These are phyloP conservation scores for Thyatira batis DNA, from an alignment of 2,888 invertebrate genomes.

Conservation along the genomic window DNA sequence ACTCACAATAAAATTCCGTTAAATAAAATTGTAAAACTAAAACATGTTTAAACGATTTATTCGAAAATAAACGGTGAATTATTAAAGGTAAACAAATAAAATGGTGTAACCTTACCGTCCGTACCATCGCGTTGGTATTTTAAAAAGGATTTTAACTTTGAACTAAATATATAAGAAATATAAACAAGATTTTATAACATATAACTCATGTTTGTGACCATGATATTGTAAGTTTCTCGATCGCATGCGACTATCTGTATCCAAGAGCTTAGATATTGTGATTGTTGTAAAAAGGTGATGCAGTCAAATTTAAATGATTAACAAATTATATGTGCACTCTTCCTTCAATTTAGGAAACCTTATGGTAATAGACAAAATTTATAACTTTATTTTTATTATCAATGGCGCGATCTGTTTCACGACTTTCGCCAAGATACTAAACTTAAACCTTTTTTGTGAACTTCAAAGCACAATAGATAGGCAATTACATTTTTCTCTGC, in stretches of 20 bases:
- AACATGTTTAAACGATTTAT: conserved; percentile 16
- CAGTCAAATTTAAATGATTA: conserved; percentile 11
- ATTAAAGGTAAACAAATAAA: background rate
- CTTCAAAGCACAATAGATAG: background rate
- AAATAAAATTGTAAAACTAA: background rate
- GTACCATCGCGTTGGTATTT: conserved; percentile 25
- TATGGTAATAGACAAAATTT: background rate
- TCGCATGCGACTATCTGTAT: conserved; percentile 2
- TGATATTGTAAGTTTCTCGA: conserved; percentile 23
- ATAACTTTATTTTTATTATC: too few species aligned
- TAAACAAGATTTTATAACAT: background rate
- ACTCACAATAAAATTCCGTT: conserved; percentile 1
- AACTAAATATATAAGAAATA: conserved; percentile 2
- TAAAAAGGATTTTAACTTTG: conserved; percentile 19
- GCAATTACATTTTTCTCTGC: background rate
- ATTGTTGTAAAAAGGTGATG: conserved; percentile 13
- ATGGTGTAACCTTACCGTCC: conserved; percentile 54
- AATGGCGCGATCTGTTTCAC: background rate
- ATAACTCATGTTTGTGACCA: conserved; percentile 40
- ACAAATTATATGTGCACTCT: conserved; percentile 9
- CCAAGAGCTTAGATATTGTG: conserved; percentile 40
- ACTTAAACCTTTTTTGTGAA: background rate
- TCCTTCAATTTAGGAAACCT: background rate
- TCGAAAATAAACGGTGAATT: background rate
- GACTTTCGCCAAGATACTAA: background rate